These are phyloP conservation scores for Microctenopoma steveboyesi DNA, from an alignment of 2,797 vertebrate genomes.

Conservation along the genomic window DNA sequence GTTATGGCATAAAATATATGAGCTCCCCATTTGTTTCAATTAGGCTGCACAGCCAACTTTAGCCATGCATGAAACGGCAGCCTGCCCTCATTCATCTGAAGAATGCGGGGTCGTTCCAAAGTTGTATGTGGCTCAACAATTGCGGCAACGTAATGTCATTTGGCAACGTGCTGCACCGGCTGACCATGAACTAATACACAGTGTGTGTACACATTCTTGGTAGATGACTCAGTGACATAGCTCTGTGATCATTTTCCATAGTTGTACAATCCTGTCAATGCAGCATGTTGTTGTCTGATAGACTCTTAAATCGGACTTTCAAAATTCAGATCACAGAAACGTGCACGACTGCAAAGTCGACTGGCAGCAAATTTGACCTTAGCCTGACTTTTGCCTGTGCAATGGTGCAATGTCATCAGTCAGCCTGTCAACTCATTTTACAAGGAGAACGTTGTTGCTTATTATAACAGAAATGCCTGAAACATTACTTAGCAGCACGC, in stretches of 20 bases:
- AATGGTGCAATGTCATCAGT: not conserved
- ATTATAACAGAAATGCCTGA: too few relatives aligned
- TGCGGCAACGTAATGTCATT: not conserved
- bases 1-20: not conserved
- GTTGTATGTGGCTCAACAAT: not conserved
- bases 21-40: conserved; percentile 1
- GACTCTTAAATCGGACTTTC: not conserved
- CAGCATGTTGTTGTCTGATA: not conserved
- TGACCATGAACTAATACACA: not conserved
- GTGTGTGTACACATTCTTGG: not conserved
- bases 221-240: not conserved
- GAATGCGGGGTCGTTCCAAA: not conserved
- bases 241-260: not conserved
- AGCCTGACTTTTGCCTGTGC: not conserved
- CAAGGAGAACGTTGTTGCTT: too few relatives aligned
- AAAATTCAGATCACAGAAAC: not conserved
- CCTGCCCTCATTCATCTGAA: not conserved
- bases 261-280: not conserved
- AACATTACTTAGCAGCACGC: not conserved
- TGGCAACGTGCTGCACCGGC: not conserved
- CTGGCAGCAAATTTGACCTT: not conserved
- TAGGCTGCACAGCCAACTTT: not conserved
- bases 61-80: not conserved
- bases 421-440: too few relatives aligned
- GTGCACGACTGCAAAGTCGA: not conserved